Base-by-base conservation (phyloP, 1,140 invertebrate species). In the Papilio machaon region DNA sequence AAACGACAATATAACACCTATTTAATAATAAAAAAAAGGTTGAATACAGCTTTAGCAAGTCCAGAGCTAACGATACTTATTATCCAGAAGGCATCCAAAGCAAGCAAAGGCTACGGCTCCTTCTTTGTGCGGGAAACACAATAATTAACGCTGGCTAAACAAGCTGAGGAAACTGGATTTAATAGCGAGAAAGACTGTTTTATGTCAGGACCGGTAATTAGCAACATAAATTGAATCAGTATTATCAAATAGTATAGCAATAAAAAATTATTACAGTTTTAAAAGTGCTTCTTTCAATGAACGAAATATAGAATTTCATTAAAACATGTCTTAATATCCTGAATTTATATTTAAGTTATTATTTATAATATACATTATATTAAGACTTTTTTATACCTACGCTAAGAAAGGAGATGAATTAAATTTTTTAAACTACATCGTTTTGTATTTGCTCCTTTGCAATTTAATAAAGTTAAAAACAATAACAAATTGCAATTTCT, bases 61-160 rank as follows among this genome's bases (percentile, higher is more conserved):
- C 23, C 38, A n/a, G 10, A 46, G 1, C 19, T 8, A 47, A 47
- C 46, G 47, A 49, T 76, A 75, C n/a, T 75, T 46, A 76, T 54
- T 76, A 76, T 46, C 43, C 47, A 52, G 47, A 19, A 52, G 74
- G 74, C 46, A 52, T 52, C 74, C 74, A n/a, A n/a, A n/a, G 47
- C 46, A 76, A 76, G 43, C 74, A 76, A 49, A 76, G 74, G 74
- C 74, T 49, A 75, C 73, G 54, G 54, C 74, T 49, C 43, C 47
- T 76, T 76, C 47, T 49, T 76, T 76, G 64, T 70, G 30, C 64
- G 64, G 60, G 64, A 70, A 76, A 76, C 19, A 76, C 74, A 49
- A 76, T 52, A 76, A 49, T 76, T 52, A 76, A 49, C 46, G 73
- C 46, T 46, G 6, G 74, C 74, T 76, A 52, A 52, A n/a, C 74